Conservation (phyloP, 2,797 vertebrate genomes). For the Carapus acus region DNA sequence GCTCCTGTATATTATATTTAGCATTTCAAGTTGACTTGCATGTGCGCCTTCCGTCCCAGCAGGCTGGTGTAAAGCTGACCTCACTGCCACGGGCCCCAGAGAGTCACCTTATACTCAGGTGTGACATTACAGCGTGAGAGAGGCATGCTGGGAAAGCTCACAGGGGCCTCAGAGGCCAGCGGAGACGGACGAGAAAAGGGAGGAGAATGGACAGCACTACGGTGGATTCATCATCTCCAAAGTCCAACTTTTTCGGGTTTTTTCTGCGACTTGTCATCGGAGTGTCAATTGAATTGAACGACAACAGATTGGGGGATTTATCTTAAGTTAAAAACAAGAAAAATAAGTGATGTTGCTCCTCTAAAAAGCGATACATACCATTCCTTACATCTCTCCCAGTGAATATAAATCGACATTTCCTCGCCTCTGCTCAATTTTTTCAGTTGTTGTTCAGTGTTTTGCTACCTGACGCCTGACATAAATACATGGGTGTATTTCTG, state of each 20-base stretch:
- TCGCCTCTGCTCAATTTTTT: no score
- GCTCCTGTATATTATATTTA: constrained; percentile 10
- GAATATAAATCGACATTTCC: no score
- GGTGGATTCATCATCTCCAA: constrained; percentile 14
- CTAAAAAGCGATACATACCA: no score
- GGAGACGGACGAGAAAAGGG: constrained; percentile 22
- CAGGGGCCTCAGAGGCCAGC: constrained; percentile 36
- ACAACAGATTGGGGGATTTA: no score
- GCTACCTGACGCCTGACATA: no score
- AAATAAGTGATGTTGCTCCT: no score
- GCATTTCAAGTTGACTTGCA: constrained; percentile 8
- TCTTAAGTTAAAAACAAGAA: no score
- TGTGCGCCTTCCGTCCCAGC: constrained; percentile 37
- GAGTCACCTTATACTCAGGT: constrained; percentile 74
- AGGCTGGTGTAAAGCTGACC: constrained; percentile 66
- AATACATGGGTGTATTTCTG: no score
- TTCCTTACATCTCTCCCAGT: no score
- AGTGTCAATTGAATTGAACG: no score
- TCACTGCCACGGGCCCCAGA: constrained; percentile 49
- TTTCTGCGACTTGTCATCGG: constrained; percentile 4
- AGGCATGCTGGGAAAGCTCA: constrained; percentile 67
- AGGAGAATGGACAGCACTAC: constrained; percentile 17
- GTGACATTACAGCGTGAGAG: constrained; percentile 75
- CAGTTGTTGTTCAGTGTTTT: no score
- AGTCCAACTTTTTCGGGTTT: no score